These are phyloP conservation scores for Scaptomyza reducta DNA, from an alignment of 2,888 invertebrate genomes.

Conservation along the genomic window DNA sequence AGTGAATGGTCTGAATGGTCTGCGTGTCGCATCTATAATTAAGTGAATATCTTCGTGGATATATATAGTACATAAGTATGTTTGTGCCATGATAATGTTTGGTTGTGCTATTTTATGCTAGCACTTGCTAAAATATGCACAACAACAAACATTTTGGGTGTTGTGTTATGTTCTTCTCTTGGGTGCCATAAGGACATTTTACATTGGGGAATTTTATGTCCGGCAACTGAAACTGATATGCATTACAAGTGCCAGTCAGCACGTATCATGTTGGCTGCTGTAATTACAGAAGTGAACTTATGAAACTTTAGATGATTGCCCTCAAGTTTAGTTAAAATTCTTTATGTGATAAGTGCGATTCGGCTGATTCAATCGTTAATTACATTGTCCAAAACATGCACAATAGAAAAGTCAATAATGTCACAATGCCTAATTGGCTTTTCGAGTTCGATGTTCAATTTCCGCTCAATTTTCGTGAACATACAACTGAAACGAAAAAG, in stretches of 20 bases:
- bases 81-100: constrained; percentile 23
- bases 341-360: background rate
- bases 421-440: constrained; percentile 40
- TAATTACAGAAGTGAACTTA: constrained; percentile 7
- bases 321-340: background rate
- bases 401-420: constrained; percentile 1
- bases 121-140: constrained; percentile 46
- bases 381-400: constrained; percentile 11
- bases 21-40: constrained; percentile 78
- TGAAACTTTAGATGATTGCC: background rate
- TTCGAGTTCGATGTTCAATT: constrained; percentile 11
- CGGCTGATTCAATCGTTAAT: constrained; percentile 11
- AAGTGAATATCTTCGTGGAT: constrained; percentile 58
- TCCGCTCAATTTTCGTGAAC: constrained; percentile 4
- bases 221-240: constrained; percentile 23
- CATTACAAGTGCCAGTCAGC: constrained; percentile 7
- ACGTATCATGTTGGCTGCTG: background rate
- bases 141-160: constrained; percentile 39
- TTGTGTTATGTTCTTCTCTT: background rate
- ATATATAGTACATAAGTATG: background rate
- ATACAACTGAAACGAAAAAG: background rate
- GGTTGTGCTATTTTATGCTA: constrained; percentile 45
- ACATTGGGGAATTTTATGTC: constrained; percentile 30
- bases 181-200: constrained; percentile 32
- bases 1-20: constrained; percentile 36